Evolutionary conservation across 2,797 vertebrate genomes (phyloP).

Genomic region (Pogonophryne albipinna): DNA sequence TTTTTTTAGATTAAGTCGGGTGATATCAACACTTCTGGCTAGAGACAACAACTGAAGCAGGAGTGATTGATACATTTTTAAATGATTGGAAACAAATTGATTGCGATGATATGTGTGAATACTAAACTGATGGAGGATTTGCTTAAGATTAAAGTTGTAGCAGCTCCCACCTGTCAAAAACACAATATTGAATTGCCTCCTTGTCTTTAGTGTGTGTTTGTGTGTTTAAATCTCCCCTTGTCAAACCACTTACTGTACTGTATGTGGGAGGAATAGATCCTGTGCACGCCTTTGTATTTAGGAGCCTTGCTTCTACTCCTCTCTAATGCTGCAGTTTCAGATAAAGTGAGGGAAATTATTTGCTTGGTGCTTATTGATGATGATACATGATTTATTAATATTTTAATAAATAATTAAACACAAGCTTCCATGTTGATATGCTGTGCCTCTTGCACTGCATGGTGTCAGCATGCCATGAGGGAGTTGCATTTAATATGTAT

Average conservation of each 20-base stretch:
- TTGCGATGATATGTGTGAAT: conserved; percentile 46
- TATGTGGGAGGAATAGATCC: conserved; percentile 75
- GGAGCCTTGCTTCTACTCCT: conserved; percentile 55
- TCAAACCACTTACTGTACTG: conserved; percentile 62
- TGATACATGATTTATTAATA: conserved; percentile 76
- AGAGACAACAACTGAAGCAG: conserved; percentile 36
- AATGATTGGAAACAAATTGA: conserved; percentile 56
- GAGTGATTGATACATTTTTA: conserved; percentile 50
- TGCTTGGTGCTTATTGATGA: conserved; percentile 74
- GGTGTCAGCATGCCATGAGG: not conserved
- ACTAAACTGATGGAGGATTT: conserved; percentile 61
- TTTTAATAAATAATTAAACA: conserved; percentile 78
- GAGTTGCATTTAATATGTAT: conserved; percentile 12
- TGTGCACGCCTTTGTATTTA: conserved; percentile 56
- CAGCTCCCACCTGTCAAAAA: conserved; percentile 64
- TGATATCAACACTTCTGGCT: conserved; percentile 44
- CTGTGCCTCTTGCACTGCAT: conserved; percentile 44
- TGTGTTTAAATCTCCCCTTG: conserved; percentile 60
- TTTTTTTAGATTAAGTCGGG: conserved; percentile 15
- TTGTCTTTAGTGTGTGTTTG: conserved; percentile 57
- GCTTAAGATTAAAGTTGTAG: conserved; percentile 76
- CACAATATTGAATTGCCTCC: conserved; percentile 60
- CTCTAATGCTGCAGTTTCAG: conserved; percentile 52
- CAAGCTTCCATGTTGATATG: conserved; percentile 64
- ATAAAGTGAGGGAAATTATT: conserved; percentile 53